These are phyloP conservation scores for Venustaconcha ellipsiformis DNA, from an alignment of 1,140 invertebrate genomes.

Conservation along the genomic window DNA sequence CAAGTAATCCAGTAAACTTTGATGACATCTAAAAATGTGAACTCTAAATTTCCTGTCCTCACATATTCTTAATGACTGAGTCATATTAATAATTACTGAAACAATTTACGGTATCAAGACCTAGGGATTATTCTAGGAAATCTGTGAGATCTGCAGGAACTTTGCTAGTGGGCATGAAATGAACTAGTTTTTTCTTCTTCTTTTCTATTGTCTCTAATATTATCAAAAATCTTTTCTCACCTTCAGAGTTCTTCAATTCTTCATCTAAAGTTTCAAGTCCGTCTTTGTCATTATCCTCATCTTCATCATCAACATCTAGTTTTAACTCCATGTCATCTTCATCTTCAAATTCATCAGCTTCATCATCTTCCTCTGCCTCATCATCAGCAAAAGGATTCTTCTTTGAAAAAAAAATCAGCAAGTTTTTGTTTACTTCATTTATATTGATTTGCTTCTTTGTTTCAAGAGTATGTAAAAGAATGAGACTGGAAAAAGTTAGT, in stretches of 20 bases:
- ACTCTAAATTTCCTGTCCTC: too few species aligned
- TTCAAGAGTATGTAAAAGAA: too few species aligned
- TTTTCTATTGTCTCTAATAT: conserved; percentile 8
- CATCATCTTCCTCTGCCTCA: conserved; percentile 54
- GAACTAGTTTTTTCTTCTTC: conserved; percentile 14
- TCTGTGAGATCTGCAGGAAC: too few species aligned
- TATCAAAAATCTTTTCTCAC: conserved; percentile 13
- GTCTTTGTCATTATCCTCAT: conserved; percentile 36
- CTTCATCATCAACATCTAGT: conserved; percentile 36
- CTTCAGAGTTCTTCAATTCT: conserved; percentile 13
- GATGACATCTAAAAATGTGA: too few species aligned
- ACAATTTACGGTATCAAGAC: too few species aligned
- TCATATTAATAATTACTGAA: too few species aligned
- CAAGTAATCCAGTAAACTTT: too few species aligned
- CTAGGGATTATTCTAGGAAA: too few species aligned
- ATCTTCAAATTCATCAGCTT: conserved; percentile 31
- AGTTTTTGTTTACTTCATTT: background rate
- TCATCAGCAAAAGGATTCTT: conserved; percentile 56
- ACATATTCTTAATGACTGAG: too few species aligned
- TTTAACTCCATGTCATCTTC: conserved; percentile 15
- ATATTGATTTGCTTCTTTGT: too few species aligned
- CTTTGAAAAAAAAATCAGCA: conserved; percentile 29
- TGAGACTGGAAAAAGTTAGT: too few species aligned
- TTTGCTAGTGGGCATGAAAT: background rate
- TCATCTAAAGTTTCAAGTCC: conserved; percentile 36